Evolutionary conservation across 1,140 invertebrate species (phyloP), one percentile per base, ranked within the genome.

Genomic region (Atta cephalotes): DNA sequence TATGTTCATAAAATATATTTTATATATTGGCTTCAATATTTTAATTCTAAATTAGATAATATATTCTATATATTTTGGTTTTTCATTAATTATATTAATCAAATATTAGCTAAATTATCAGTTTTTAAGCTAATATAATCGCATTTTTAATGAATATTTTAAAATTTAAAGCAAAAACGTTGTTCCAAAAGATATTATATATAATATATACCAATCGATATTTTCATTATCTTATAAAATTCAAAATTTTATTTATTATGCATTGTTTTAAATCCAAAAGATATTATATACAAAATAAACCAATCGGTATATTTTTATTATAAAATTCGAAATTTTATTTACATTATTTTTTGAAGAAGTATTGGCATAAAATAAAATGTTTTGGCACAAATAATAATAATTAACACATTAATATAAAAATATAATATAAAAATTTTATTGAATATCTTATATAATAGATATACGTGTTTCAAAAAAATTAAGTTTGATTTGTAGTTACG

Each of bases 1-100:
- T 85, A 62, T 51, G 72, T 9, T 65, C 0, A 58, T 71, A 18
- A 89, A 87, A 82, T 53, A 56, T 28, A 51, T 51, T 51, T 9
- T 45, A 45, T n/a, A 51, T 31, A 81, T 45, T 60, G 14, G 5
- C 9, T 12, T 35, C 9, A 10, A 16, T 28, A 39, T 76, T 58
- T 74, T 65, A 68, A 58, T 51, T 14, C 18, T 28, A n/a, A 53
- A 16, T 9, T 12, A 45, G n/a, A 6, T 16, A 31, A 31, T 49
- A 18, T 25, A 14, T 70, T 2, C 4, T 16, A 58, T 1, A 60
- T 62, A 63, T 49, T 65, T 65, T n/a, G 6, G 5, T 65, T 63
- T 49, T 49, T 78, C 9, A 78, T 62, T 63, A n/a, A 78, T 28
- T 21, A 39, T 62, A 63, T n/a, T 16, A 4, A 78, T 25, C 2